Conservation (phyloP, 2,113 vertebrate genomes). For the Grantiella picta region DNA sequence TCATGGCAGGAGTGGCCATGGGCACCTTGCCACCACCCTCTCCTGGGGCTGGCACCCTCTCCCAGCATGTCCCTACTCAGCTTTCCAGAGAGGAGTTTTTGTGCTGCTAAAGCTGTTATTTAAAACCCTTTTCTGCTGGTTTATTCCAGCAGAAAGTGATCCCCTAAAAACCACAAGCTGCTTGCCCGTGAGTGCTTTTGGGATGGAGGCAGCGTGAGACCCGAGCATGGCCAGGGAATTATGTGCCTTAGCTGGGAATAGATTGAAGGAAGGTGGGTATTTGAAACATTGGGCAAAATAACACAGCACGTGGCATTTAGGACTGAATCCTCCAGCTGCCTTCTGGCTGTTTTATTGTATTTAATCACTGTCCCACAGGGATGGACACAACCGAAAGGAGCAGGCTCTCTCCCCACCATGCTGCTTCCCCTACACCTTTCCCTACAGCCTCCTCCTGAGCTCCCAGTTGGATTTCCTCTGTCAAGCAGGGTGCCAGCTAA, state of each 20-base stretch:
- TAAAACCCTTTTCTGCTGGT: not conserved
- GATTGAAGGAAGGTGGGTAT: not conserved
- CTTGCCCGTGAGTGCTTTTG: not conserved
- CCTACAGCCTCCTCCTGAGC: not conserved
- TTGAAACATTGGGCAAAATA: not conserved
- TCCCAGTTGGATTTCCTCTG: not conserved
- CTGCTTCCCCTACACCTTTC: not conserved
- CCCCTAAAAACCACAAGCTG: not conserved
- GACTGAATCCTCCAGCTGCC: not conserved
- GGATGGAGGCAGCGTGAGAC: not conserved
- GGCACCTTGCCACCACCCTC: not conserved
- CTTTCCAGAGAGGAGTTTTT: not conserved
- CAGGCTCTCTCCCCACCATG: accelerated
- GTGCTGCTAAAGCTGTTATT: not conserved
- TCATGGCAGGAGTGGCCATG: not conserved
- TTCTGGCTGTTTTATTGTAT: not conserved
- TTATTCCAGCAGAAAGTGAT: not conserved
- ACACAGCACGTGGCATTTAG: not conserved
- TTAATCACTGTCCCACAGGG: accelerated
- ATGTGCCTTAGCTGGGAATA: accelerated
- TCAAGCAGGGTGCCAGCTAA: not conserved
- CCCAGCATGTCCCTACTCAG: not conserved
- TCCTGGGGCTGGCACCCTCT: not conserved
- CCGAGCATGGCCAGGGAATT: not conserved
- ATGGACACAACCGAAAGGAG: not conserved